A percentile compares a stretch with the other conserved stretches of the same genome.
Evolutionary conservation across 30 jellyfish, hydroid and myxozoan genomes (phyloP).

Genomic region (Nemopilema nomurai): DNA sequence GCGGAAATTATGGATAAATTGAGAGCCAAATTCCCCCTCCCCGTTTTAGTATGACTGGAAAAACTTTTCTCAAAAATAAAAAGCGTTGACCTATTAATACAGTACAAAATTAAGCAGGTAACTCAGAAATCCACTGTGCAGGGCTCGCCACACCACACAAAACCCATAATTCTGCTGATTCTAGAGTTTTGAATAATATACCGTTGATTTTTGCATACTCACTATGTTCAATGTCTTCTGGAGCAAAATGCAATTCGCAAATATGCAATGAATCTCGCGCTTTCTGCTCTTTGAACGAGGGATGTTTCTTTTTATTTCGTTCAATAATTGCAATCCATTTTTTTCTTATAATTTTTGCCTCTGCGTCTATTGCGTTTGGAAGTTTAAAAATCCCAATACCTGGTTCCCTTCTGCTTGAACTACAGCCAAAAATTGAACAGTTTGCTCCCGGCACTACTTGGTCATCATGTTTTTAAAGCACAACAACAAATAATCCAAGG

Average conservation of each 20-base stretch:
- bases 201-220: slow-evolving; percentile 39
- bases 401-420: slow-evolving; percentile 43
- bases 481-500: background rate
- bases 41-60: background rate
- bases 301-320: slow-evolving; percentile 54
- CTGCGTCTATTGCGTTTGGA: slow-evolving; percentile 53
- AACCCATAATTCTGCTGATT: background rate
- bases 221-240: slow-evolving; percentile 68
- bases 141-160: background rate
- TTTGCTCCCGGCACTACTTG: slow-evolving; percentile 58
- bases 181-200: background rate
- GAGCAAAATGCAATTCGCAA: slow-evolving; percentile 62
- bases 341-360: slow-evolving; percentile 50
- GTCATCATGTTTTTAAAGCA: background rate
- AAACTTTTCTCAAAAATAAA: background rate
- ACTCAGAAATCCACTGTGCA: background rate
- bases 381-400: slow-evolving; percentile 50
- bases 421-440: slow-evolving; percentile 58
- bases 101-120: background rate
- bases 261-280: slow-evolving; percentile 53
- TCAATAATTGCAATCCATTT: slow-evolving; percentile 47
- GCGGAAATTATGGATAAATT: background rate
- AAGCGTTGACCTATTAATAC: background rate
- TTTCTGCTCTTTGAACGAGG: slow-evolving; percentile 53
- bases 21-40: background rate